Conservation (phyloP, 37 sponge, comb jelly and placozoan species). For the Beroe ovata region DNA sequence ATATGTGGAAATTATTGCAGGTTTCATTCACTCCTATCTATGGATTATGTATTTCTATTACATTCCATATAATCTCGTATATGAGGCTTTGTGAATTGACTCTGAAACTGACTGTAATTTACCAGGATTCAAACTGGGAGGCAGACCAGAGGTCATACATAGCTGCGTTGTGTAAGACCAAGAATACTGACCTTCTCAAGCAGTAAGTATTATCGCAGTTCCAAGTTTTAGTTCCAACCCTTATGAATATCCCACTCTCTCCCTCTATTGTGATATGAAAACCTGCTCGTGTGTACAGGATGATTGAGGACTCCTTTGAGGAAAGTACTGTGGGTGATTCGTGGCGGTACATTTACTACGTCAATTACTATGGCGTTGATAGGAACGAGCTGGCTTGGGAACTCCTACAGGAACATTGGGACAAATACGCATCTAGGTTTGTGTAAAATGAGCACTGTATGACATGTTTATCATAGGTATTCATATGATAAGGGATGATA, state of each 20-base stretch:
- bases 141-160: slow-evolving; percentile 42
- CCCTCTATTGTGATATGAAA: too few relatives aligned
- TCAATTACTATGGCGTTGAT: slow-evolving; percentile 12
- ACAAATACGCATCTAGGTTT: not conserved
- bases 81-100: too few relatives aligned
- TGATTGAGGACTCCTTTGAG: slow-evolving; percentile 11
- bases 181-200: not conserved
- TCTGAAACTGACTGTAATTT: too few relatives aligned
- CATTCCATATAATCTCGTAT: too few relatives aligned
- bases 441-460: too few relatives aligned
- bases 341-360: slow-evolving; percentile 16
- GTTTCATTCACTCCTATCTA: not conserved
- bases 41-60: too few relatives aligned
- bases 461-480: too few relatives aligned
- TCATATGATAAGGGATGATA: too few relatives aligned
- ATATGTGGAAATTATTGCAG: slow-evolving; percentile 30
- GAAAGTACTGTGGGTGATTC: not conserved
- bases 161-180: not conserved
- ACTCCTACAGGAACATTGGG: slow-evolving; percentile 1
- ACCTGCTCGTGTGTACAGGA: too few relatives aligned
- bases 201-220: too few relatives aligned
- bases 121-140: slow-evolving; percentile 29
- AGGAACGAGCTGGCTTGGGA: not conserved
- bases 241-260: too few relatives aligned
- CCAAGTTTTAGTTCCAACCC: too few relatives aligned